phyloP scores from a whole-genome alignment of 2,113 vertebrate genomes.

The Ctenomys sociabilis region DNA sequence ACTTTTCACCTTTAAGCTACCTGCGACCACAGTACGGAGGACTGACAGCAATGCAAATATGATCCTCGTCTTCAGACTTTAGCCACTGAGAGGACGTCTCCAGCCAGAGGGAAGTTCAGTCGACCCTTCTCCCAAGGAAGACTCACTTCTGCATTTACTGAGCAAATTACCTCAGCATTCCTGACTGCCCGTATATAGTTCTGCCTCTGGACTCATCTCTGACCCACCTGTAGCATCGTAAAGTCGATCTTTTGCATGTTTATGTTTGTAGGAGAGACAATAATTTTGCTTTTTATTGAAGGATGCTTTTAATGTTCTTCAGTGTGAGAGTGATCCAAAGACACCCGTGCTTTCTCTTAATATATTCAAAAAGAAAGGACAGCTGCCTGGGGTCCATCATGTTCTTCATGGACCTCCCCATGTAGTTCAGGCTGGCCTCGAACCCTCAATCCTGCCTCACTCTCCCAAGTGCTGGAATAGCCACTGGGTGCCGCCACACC shows the following conservation, averaged over 20 bases:
- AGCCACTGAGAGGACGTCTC: background rate
- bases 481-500: background rate
- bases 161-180: background rate
- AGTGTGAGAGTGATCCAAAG: background rate
- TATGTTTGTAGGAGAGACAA: background rate
- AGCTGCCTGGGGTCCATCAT: background rate
- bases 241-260: background rate
- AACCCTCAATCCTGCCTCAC: background rate
- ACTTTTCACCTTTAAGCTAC: background rate
- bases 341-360: background rate
- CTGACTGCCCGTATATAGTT: background rate
- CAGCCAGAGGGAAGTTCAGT: background rate
- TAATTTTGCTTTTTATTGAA: background rate
- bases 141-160: background rate
- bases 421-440: background rate
- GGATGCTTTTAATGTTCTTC: background rate
- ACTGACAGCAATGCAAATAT: background rate
- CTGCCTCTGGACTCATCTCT: background rate
- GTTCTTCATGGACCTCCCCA: background rate
- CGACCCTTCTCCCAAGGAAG: background rate
- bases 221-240: background rate
- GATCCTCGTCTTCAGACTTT: background rate
- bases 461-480: background rate
- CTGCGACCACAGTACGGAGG: background rate
- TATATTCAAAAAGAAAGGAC: accelerated